These are phyloP conservation scores for Aculops lycopersici DNA, from an alignment of 1,140 invertebrate genomes.

Conservation along the genomic window DNA sequence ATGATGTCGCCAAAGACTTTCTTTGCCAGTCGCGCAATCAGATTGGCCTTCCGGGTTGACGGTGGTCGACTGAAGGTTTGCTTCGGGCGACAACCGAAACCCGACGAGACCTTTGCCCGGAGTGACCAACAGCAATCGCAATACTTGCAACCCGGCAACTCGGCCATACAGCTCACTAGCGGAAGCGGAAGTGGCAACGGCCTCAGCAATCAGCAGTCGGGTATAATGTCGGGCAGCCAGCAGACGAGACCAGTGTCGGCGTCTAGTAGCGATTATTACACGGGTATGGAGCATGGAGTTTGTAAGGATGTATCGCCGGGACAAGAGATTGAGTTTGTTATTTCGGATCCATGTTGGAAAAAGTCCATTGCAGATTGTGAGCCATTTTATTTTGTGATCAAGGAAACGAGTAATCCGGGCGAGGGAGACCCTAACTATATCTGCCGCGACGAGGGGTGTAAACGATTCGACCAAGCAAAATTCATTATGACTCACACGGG, in stretches of 20 bases:
- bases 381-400: constrained; percentile 5
- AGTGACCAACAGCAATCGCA: no score
- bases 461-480: constrained; percentile 1
- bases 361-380: background rate
- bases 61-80: constrained; percentile 3
- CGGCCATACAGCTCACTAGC: background rate
- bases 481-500: constrained; percentile 3
- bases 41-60: background rate
- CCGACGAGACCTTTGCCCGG: no score
- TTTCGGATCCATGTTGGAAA: constrained; percentile 1
- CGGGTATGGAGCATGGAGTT: background rate
- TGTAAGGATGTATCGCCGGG: constrained; percentile 3
- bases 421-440: background rate
- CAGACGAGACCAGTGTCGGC: background rate
- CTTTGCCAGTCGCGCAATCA: constrained; percentile 1
- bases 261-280: background rate
- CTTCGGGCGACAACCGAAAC: constrained; percentile 2
- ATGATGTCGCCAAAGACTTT: constrained; percentile 9
- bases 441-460: constrained; percentile 1
- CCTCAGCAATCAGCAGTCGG: no score
- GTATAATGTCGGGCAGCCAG: background rate
- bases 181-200: background rate
- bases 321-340: constrained; percentile 1
- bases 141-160: constrained; percentile 1
- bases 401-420: constrained; percentile 2